Evolutionary conservation across 1,140 invertebrate genomes (phyloP), one percentile per base, ranked within the genome.

Genomic region (Limonius californicus): DNA sequence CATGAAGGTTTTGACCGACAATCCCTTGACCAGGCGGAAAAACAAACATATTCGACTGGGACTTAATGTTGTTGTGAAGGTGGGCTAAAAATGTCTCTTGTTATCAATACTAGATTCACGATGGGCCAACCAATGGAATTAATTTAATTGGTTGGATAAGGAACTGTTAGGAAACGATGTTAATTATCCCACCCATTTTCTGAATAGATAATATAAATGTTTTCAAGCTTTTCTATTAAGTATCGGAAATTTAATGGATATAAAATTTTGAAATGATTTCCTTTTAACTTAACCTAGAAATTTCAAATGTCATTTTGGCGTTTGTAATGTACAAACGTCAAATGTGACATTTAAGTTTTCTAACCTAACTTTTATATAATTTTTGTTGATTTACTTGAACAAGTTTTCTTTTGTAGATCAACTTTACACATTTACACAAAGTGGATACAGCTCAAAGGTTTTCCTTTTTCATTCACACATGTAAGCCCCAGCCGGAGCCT

Each of bases 31-130:
- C 0, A 68, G 65, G 39, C 65, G 66, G 45, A 76, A 74, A 58
- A 74, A 72, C 61, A 73, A 72, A 68, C 70, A 70, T 64, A 66
- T 72, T 14, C 68, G 68, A 61, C 45, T 71, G 61, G 75, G 74
- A 11, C 68, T 76, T 50, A 76, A 76, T 67, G 67, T 68, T 32
- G 70, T 76, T 53, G 68, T 76, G 12, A 76, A 75, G 63, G 74
- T 76, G 67, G 60, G 30, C 8, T 12, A 39, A 39, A 39, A 12
- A 39, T 14, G n/a, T 39, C 2, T 39, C 35, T 39, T 12, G 35
- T 12, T 39, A 39, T 39, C 35, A 39, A 39, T 12, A 39, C 35
- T 39, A 14, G 8, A 39, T 39, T 39, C 35, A 39, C n/a, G n/a
- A 12, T 39, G 8, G 2, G 2, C 9, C 35, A 14, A 2, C 35